phyloP scores from a whole-genome alignment of 2,113 vertebrate species.

The Myrmecophaga tridactyla region DNA sequence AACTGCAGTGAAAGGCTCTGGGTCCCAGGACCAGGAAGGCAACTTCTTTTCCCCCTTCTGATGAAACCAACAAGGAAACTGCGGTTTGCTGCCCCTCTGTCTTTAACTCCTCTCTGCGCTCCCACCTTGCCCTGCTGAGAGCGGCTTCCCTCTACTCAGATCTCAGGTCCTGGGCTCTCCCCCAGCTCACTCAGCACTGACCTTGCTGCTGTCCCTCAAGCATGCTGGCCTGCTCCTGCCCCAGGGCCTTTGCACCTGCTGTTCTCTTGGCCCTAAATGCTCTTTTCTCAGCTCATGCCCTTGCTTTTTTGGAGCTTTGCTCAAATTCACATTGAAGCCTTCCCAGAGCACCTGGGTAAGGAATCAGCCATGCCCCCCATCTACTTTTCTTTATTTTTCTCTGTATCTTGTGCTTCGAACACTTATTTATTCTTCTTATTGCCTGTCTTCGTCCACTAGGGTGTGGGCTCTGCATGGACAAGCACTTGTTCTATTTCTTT shows the following conservation, averaged over 20 bases:
- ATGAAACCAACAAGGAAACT: background rate
- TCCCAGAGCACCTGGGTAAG: background rate
- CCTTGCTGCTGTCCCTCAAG: background rate
- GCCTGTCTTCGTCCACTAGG: background rate
- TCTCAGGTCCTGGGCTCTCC: background rate
- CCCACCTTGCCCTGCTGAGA: no score
- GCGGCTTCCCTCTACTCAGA: background rate
- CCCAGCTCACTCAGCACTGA: background rate
- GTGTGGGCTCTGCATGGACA: background rate
- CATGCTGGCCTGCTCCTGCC: background rate
- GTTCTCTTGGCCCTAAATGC: background rate
- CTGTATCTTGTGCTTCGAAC: background rate
- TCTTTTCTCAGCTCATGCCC: background rate
- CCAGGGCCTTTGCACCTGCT: background rate
- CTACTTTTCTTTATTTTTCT: background rate
- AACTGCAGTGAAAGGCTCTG: no score
- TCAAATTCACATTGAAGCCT: background rate
- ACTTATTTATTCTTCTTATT: background rate
- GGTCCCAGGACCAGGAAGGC: background rate
- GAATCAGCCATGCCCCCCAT: no score
- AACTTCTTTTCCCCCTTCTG: background rate
- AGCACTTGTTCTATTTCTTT: background rate
- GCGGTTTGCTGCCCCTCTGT: rapidly evolving
- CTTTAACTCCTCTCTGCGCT: background rate
- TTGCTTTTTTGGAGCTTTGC: background rate